These are phyloP conservation scores for Tachina lurida DNA, from an alignment of 2,888 invertebrate species.

Conservation along the genomic window DNA sequence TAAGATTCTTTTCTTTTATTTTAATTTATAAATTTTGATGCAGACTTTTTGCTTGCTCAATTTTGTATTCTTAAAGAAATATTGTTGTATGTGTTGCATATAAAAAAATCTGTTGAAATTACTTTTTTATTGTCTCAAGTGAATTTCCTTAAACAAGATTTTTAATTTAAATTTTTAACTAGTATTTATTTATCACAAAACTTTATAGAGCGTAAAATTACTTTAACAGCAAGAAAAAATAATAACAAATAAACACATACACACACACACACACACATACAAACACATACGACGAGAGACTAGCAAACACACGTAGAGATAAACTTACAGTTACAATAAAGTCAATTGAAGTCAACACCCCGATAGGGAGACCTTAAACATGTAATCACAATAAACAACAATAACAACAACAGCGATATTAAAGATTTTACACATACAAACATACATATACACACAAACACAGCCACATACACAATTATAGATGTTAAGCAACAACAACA, in stretches of 20 bases:
- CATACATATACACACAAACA: neutral
- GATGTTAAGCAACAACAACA: neutral
- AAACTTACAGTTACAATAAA: slow-evolving; percentile 29
- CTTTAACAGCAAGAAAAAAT: slow-evolving; percentile 46
- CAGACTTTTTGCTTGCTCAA: neutral
- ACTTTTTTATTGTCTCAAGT: slow-evolving; percentile 19
- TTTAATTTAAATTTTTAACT: slow-evolving; percentile 64
- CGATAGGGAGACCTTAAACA: slow-evolving; percentile 61
- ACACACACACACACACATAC: neutral
- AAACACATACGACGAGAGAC: neutral
- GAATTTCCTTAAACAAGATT: slow-evolving; percentile 21
- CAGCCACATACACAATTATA: neutral
- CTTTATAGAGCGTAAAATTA: slow-evolving; percentile 69
- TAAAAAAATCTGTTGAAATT: neutral
- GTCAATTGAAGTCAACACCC: slow-evolving; percentile 71
- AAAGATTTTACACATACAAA: neutral
- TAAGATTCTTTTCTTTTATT: neutral
- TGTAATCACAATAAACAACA: slow-evolving; percentile 32
- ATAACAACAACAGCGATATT: neutral
- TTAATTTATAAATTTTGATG: neutral
- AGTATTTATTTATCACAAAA: slow-evolving; percentile 55
- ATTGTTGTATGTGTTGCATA: neutral
- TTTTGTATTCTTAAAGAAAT: neutral
- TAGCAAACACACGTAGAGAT: neutral
- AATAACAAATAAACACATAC: slow-evolving; percentile 9